Evolutionary conservation across 1,140 invertebrate genomes (phyloP), one percentile per base, ranked within the genome.

Genomic region (Bombus superbus): DNA sequence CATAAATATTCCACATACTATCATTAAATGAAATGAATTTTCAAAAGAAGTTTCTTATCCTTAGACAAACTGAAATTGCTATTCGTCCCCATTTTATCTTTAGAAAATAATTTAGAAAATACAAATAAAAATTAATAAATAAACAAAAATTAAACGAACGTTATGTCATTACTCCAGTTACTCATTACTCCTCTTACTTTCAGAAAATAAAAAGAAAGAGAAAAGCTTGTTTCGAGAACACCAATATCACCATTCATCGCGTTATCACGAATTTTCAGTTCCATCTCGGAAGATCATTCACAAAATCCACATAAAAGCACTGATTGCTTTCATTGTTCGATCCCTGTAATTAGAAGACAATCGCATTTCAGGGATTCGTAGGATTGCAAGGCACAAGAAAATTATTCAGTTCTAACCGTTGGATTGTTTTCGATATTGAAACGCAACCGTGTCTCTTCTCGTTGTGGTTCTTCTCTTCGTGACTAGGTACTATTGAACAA

Each of bases 341-440:
- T 44, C 66, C n/a, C 66, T 75, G 71, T 47, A 82, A 82, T 82
- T 82, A 75, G 11, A 82, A 62, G 32, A 28, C 18, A 6, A 42
- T 81, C 64, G 78, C 32, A 53, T 72, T 81, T 72, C 68, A n/a
- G 18, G 38, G n/a, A 81, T 81, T 73, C 32, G 71, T 42, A 42
- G 22, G 57, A 72, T 81, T 82, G 57, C 71, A 74, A 64, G 38
- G 32, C 59, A 42, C 71, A 64, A 75, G 53, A 64, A 62, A 74
- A 82, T 82, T 38, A 66, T 57, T 62, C 25, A 32, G 57, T 5
- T 75, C 25, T 82, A 9, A 32, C 15, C 10, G 15, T 44, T 74
- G 25, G 40, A 72, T 72, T 35, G 47, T 40, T 72, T 44, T 22
- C 38, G 40, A 64, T 64, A 64, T 73, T 22, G n/a, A 64, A 40